Evolutionary conservation across 2,888 invertebrate species (phyloP).

Genomic region (Hemicrepidius hirtus): DNA sequence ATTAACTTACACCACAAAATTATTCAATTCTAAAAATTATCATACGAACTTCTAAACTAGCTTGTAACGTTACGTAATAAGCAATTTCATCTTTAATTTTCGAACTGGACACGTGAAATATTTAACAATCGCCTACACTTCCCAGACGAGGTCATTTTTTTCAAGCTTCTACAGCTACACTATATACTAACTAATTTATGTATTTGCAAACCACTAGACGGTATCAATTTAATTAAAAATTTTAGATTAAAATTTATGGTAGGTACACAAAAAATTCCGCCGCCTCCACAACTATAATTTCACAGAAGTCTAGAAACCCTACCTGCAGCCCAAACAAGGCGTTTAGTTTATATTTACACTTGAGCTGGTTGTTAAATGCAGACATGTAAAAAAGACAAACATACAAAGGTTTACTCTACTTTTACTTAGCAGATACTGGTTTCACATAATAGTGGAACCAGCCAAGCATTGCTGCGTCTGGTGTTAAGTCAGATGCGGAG

Average conservation of each 20-base stretch:
- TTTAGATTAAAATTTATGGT: not conserved
- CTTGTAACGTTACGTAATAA: not conserved
- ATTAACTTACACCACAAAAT: no score
- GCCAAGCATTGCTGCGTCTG: constrained; percentile 53
- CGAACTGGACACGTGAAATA: not conserved
- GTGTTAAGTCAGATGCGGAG: constrained; percentile 51
- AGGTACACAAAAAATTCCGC: constrained; percentile 5
- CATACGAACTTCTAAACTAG: no score
- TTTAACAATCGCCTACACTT: not conserved
- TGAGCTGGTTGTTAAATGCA: constrained; percentile 17
- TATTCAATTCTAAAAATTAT: not conserved
- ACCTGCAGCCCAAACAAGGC: not conserved
- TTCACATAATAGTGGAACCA: constrained; percentile 51
- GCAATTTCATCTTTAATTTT: constrained; percentile 14
- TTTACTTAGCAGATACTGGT: constrained; percentile 48
- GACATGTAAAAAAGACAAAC: constrained; percentile 34
- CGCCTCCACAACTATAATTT: not conserved
- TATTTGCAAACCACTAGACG: constrained; percentile 12
- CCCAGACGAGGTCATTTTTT: constrained; percentile 21
- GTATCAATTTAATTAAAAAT: constrained; percentile 31
- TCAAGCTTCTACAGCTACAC: not conserved
- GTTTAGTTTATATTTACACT: constrained; percentile 24
- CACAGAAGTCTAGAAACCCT: constrained; percentile 1
- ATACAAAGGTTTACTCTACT: constrained; percentile 43
- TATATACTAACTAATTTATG: constrained; percentile 16